Evolutionary conservation across 2,113 vertebrate species (phyloP), one percentile per base, ranked within the genome.

Genomic region (Ameiurus melas): DNA sequence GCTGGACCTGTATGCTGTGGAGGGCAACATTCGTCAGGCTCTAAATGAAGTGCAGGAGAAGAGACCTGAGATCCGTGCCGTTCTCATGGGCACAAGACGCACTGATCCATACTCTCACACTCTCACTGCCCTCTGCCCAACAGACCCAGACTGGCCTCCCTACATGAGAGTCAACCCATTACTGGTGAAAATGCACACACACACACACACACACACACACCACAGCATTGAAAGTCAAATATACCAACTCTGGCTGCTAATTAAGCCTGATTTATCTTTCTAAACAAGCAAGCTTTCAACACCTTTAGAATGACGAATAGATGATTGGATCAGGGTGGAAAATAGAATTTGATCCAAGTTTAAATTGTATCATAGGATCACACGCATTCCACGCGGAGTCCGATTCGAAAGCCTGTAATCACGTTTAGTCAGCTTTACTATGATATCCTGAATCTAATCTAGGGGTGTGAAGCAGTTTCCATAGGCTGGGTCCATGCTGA

Each of bases 161-260:
- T 98, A 97, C 93, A 97, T 98, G 97, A 95, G 98, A 25, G 94
- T 99, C 89, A 99, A 97, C 93, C 97, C 97, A 0, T 90, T 99
- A 89, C 95, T 99, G 94, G 98, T 99, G 92, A 64, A 33, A 57
- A 51, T 71, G 70, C 43, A 22, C 39, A 77, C 39, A 1, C 0
- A 1, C 83, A 36, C 79, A 53, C 82, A 88, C 17, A 33, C n/a
- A 9, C 7, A 2, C 89, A 57, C 30, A 36, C 47, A 13, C 64
- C 14, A 66, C 79, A 57, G 14, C 47, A 55, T 17, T 79, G 5
- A 30, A 55, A 58, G 30, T 25, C 51, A 86, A 43, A 22, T n/a
- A 30, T 66, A 86, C 25, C 36, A 9, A 13, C 27, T 79, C 43
- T 84, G 14, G 25, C 14, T 66, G 6, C 58, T 84, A 47, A 27